These are phyloP conservation scores for Craniophora ligustri DNA, from an alignment of 2,888 invertebrate genomes.

Conservation along the genomic window DNA sequence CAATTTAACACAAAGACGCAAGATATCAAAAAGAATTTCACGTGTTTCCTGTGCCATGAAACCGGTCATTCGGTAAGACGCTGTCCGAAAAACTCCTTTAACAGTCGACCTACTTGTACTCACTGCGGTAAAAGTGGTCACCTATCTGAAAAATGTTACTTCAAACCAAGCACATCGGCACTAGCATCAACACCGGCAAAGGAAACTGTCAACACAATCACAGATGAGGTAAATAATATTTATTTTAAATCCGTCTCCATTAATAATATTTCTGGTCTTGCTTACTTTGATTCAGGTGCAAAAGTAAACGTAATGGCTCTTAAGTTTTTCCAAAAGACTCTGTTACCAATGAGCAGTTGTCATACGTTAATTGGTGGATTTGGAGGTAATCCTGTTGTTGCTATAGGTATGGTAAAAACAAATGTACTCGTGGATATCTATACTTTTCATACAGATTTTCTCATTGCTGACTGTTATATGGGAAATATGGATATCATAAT, in stretches of 20 bases:
- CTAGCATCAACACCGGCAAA: too few relatives aligned
- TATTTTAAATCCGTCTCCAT: not conserved
- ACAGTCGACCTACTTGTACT: too few relatives aligned
- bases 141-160: too few relatives aligned
- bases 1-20: not conserved
- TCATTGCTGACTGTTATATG: not conserved
- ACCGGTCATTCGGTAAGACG: not conserved
- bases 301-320: not conserved
- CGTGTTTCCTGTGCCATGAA: not conserved
- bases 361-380: not conserved
- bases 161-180: too few relatives aligned
- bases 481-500: not conserved
- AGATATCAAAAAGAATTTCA: not conserved
- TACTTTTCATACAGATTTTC: not conserved
- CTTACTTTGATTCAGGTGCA: not conserved
- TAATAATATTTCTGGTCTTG: not conserved
- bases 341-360: not conserved
- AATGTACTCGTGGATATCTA: not conserved
- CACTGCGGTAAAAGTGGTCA: too few relatives aligned
- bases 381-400: not conserved
- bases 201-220: not conserved
- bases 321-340: not conserved
- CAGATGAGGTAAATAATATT: not conserved
- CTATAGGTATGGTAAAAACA: not conserved
- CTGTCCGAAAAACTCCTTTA: not conserved